Evolutionary conservation across 2,113 vertebrate genomes (phyloP), one percentile per base, ranked within the genome.

Genomic region (Hirundichthys speculiger): DNA sequence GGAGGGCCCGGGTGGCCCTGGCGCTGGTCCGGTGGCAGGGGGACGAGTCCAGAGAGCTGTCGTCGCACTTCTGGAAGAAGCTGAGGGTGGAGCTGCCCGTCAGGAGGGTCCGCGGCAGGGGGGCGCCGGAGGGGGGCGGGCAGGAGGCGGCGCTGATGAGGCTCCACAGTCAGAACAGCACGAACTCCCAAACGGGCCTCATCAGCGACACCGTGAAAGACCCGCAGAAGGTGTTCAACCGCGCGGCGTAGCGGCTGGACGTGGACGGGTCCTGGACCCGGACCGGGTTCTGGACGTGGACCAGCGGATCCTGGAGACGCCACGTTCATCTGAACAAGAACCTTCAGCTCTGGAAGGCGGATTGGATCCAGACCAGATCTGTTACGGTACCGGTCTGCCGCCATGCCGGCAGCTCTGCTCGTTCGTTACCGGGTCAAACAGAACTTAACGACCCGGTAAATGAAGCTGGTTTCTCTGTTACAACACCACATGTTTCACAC

Each of bases 21-120:
- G 93, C 89, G 1, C 88, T 96, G 80, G 93, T 98, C 75, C 96
- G 93, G n/a, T 99, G 98, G 98, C 92, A 94, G 87, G 98, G 97
- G 18, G 94, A 98, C 43, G 93, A 94, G 83, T 98, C 96, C 25
- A 89, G 64, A 46, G 94, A 94, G 38, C 93, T 95, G 15, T 92
- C 90, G 40, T 94, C 96, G 65, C 93, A 82, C 64, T 99, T 98
- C 87, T 99, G 98, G 98, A 98, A 98, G 78, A 90, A 94, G 78
- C 92, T 99, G 40, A 91, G 93, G 82, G 91, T 99, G 83, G 94
- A 96, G 84, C 83, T 99, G 50, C 95, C 96, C 16, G 79, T 96
- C 53, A 93, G 91, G 89, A 93, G 81, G 77, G 9, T 52, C 0
- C 64, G 45, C 12, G 6, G 38, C 16, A 3, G n/a, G 5, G 3